Base-by-base conservation (phyloP, 2,888 invertebrate genomes). In the Keiferia lycopersicella region DNA sequence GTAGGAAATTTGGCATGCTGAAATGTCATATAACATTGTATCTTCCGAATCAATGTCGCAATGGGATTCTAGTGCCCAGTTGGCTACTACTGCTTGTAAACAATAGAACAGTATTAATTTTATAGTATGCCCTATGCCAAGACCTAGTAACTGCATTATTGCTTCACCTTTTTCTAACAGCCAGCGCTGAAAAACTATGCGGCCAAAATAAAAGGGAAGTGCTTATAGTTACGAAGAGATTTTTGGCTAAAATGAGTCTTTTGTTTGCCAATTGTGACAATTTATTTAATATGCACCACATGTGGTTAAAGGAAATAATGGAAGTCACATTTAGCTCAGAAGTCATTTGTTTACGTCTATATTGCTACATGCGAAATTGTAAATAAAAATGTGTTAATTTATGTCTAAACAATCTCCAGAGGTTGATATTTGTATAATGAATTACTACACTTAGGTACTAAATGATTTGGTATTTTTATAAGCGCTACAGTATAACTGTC, bases 41-140 rank as follows among this genome's bases (percentile, higher is more conserved):
- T 62, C 45, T 48, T 60, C 66, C 65, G 64, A 64, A 71, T 70
- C 74, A 71, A 68, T 74, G 74, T 75, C 71, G 76, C 71, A 75
- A 74, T 62, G 38, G 16, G 65, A 34, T 64, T 61, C 71, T 68
- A 69, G 66, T 68, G 71, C 66, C 73, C 73, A 75, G 64, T 75
- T 76, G 77, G 76, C 71, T 39, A 60, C 34, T 57, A 51, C 38
- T 18, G 65, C 68, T 66, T 61, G 75, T 72, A 71, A 74, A 77
- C 77, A 77, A 77, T 77, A 70, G 73, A n/a, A 18, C 66, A 64
- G 71, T 71, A 71, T 75, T 73, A 72, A 73, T 71, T 72, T 75
- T 72, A 75, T 72, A 66, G 69, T 69, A 68, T 61, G 57, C 38
- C 53, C 60, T 56, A 66, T 74, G 76, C 75, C 76, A 76, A 77